Evolutionary conservation across 2,888 invertebrate species (phyloP), one percentile per base, ranked within the genome.

Genomic region (Polydrusus tereticollis): DNA sequence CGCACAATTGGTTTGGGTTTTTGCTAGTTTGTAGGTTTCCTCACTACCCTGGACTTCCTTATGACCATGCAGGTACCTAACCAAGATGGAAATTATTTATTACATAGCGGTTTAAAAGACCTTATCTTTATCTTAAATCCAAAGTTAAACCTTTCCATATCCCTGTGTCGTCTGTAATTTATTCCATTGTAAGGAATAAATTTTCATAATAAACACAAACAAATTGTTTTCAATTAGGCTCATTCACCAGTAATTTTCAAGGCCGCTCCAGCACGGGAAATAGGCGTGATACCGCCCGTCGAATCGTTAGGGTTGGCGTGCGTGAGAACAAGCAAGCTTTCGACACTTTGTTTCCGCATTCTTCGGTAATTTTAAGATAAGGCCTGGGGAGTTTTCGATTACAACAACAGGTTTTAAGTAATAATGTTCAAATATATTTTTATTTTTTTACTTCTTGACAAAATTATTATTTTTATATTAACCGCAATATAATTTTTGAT

Each of bases 251-350:
- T 29, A 29, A 29, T 29, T 29, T 29, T 29, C 29, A 29, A 29
- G 29, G 29, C 29, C 7, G 29, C 29, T 29, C 7, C 29, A 29
- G 29, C 29, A 29, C 7, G 29, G 5, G 29, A 29, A 29, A 29
- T 29, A 29, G 41, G 63, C 18, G 20, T 20, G 5, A 45, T 18
- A 45, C 45, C 8, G 16, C 14, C 26, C 52, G 64, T 23, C 29
- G 41, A 57, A 23, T 57, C 57, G 65, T 66, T 66, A 57, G 41
- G 41, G 52, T 29, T 57, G 55, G n/a, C 16, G 43, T 66, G 65
- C 65, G 65, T 66, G 65, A 57, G 65, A 66, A 66, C 41, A 66
- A 66, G 55, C 33, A 29, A 57, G 55, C 65, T 66, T 29, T 55
- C 52, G 18, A 38, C 64, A 64, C 64, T 38, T 66, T 66, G 65